Evolutionary conservation across 1,140 invertebrate species (phyloP).

Genomic region (Adelges cooleyi): DNA sequence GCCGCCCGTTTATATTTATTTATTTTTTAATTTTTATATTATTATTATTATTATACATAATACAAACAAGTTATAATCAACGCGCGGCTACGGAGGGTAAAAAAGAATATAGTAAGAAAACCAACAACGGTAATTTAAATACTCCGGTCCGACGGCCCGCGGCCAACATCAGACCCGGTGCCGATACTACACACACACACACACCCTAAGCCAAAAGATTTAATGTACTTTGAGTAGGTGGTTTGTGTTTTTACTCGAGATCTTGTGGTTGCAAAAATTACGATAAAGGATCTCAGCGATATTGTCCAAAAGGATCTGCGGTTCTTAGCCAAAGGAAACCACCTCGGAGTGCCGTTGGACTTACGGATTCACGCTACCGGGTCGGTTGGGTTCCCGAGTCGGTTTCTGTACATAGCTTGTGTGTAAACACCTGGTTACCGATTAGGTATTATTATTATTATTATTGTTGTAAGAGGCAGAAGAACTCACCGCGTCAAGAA

Average conservation of each 20-base stretch:
- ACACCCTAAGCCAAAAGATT: too few relatives aligned
- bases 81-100: not conserved
- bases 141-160: not conserved
- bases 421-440: constrained; percentile 24
- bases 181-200: not conserved
- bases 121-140: constrained; percentile 27
- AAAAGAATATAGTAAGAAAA: constrained; percentile 28
- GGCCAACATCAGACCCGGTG: not conserved
- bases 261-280: too few relatives aligned
- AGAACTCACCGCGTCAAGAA: not conserved
- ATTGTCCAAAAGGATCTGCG: too few relatives aligned
- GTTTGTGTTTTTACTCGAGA: too few relatives aligned
- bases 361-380: not conserved
- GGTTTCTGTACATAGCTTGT: not conserved
- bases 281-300: too few relatives aligned
- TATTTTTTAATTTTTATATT: constrained; percentile 13
- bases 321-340: not conserved
- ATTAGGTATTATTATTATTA: too few relatives aligned
- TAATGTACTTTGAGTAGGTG: too few relatives aligned
- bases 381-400: not conserved
- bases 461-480: not conserved
- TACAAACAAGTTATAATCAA: constrained; percentile 18
- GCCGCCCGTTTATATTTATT: constrained; percentile 27
- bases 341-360: not conserved
- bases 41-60: too few relatives aligned